phyloP scores from a whole-genome alignment of 2,888 invertebrate species.

The Pharmacophagus antenor region DNA sequence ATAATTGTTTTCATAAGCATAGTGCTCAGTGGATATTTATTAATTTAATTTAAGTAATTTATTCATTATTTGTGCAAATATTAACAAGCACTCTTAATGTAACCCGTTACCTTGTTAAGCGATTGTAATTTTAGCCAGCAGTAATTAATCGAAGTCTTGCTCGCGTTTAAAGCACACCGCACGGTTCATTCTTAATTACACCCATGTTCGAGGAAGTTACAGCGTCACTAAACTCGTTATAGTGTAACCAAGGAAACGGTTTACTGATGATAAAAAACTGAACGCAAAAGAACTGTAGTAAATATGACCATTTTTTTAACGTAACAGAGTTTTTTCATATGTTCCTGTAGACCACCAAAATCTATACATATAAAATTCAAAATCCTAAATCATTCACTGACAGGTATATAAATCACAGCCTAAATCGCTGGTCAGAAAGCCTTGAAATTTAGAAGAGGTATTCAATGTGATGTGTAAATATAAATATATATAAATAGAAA shows the following conservation, averaged over 20 bases:
- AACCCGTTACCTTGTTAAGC: slow-evolving; percentile 18
- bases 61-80: neutral
- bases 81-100: neutral
- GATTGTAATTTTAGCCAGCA: slow-evolving; percentile 20
- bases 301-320: neutral
- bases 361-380: too few relatives aligned
- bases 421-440: too few relatives aligned
- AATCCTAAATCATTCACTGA: too few relatives aligned
- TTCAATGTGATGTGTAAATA: too few relatives aligned
- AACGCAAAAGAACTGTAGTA: too few relatives aligned
- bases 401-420: too few relatives aligned
- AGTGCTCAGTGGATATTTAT: too few relatives aligned
- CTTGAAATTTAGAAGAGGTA: too few relatives aligned
- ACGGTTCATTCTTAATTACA: slow-evolving; percentile 26
- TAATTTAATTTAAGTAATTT: neutral
- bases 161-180: slow-evolving; percentile 21
- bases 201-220: slow-evolving; percentile 25
- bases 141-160: slow-evolving; percentile 25
- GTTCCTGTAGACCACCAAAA: neutral
- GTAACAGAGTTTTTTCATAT: neutral
- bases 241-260: slow-evolving; percentile 17
- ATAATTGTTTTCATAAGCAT: too few relatives aligned
- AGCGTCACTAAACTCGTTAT: slow-evolving; percentile 25
- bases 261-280: slow-evolving; percentile 12
- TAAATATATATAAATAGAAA: too few relatives aligned